Base-by-base conservation (phyloP, 2,888 invertebrate genomes). In the Dorcus hopei region DNA sequence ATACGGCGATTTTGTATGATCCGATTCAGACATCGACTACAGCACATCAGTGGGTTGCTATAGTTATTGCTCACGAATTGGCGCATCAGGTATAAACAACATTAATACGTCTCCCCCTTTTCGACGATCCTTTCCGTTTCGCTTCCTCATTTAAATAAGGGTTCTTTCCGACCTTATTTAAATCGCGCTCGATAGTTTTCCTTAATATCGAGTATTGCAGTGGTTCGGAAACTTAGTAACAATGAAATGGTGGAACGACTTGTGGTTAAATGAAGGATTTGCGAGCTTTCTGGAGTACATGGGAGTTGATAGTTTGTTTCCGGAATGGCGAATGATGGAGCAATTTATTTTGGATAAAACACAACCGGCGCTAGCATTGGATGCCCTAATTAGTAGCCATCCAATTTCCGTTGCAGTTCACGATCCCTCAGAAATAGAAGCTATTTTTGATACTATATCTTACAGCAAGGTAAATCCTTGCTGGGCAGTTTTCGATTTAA, bases 141-240 rank as follows among this genome's bases (percentile, higher is more conserved):
- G 19, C n/a, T 48, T 48, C 16, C 33, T 49, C 33, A n/a, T 9
- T 38, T 49, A 9, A 49, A 49, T 33, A 33, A 11, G 42, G 42
- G 42, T 14, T 42, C 42, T 14, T 42, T 42, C 42, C 14, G 16
- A 42, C 42, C 14, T 16, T 42, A 42, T 42, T 11, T 42, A 42
- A 11, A 11, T 42, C 42, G 42, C 16, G 16, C 42, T 6, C 16
- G 42, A 9, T 19, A 33, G 16, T 47, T 54, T 54, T 58, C 56
- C 26, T 33, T 33, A 33, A 33, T 33, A 33, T 33, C 26, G 7
- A 33, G 26, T 33, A 6, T 74, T 74, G 58, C 68, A 82, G 81
- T 93, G 93, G 93, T 91, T 93, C 75, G 93, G 93, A 45, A 95
- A 96, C 67, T 83, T 97, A 14, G 95, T 95, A 0, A 95, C 96